Evolutionary conservation across 2,113 vertebrate genomes (phyloP).

Genomic region (Sylvietta virens): DNA sequence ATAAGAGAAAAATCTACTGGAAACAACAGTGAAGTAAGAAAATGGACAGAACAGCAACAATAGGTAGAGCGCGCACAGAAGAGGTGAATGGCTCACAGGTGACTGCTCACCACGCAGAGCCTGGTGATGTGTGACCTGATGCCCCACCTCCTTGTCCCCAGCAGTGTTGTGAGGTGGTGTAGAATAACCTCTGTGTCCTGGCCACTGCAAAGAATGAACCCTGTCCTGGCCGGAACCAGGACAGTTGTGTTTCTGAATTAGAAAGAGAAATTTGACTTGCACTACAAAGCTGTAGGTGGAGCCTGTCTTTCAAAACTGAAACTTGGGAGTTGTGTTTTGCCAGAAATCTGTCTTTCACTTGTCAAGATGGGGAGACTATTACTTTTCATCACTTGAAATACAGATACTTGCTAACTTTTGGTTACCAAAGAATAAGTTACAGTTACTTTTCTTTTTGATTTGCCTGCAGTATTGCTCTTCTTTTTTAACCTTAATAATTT

Average conservation of each 20-base stretch:
- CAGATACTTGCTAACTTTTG: conserved; percentile 70
- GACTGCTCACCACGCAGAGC: background rate
- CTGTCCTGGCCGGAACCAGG: background rate
- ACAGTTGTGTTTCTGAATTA: conserved; percentile 8
- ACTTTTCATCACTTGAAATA: conserved; percentile 70
- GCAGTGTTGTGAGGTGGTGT: background rate
- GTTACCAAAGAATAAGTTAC: conserved; percentile 86
- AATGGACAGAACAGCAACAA: background rate
- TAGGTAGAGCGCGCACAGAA: fast-evolving
- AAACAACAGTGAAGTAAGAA: background rate
- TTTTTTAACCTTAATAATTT: conserved; percentile 55
- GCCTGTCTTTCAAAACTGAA: conserved; percentile 66
- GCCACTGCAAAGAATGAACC: background rate
- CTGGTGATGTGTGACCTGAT: background rate
- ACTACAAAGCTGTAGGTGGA: conserved; percentile 67
- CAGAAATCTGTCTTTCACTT: conserved; percentile 52
- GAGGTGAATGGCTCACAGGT: background rate
- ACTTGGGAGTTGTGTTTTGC: conserved; percentile 43
- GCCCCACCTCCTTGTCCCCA: background rate
- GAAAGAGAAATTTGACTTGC: conserved; percentile 66
- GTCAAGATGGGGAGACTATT: conserved; percentile 27
- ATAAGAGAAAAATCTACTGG: background rate
- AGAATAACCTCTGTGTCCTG: background rate
- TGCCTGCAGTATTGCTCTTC: conserved; percentile 69
- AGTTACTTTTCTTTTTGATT: conserved; percentile 66